phyloP scores from a whole-genome alignment of 2,797 vertebrate genomes.

The Manis pentadactyla region DNA sequence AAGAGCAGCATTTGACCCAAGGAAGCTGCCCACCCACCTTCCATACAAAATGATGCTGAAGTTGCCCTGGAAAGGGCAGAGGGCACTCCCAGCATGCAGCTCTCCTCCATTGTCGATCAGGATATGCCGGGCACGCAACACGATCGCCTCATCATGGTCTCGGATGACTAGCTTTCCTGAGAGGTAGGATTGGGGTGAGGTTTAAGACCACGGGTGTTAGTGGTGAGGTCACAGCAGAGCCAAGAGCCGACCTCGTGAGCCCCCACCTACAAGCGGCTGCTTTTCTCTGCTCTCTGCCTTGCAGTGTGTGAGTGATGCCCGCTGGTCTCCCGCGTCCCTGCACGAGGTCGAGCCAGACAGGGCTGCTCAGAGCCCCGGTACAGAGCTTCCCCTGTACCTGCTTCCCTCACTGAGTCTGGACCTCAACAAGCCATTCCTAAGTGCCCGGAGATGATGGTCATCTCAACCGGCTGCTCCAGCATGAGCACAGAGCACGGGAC shows the following conservation, averaged over 20 bases:
- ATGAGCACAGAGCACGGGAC: not conserved
- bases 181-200: not conserved
- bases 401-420: not conserved
- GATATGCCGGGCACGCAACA: slow-evolving; percentile 93
- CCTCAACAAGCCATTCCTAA: not conserved
- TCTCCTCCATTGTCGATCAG: slow-evolving; percentile 93
- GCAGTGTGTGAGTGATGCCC: not conserved
- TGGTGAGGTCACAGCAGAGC: not conserved
- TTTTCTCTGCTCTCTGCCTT: not conserved
- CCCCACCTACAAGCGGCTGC: not conserved
- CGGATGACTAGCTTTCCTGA: slow-evolving; percentile 95
- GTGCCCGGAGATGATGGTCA: not conserved
- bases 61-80: slow-evolving; percentile 94
- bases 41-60: slow-evolving; percentile 94
- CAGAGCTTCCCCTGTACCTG: too few species aligned
- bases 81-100: slow-evolving; percentile 93
- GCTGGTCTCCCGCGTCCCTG: accelerated
- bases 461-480: not conserved
- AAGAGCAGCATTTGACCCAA: accelerated
- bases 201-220: not conserved
- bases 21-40: slow-evolving; percentile 86
- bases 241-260: too few species aligned
- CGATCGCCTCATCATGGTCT: slow-evolving; percentile 89
- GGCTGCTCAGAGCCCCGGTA: accelerated
- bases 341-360: not conserved